Evolutionary conservation across 1,140 invertebrate genomes (phyloP).

Genomic region (Doryteuthis pealeii): DNA sequence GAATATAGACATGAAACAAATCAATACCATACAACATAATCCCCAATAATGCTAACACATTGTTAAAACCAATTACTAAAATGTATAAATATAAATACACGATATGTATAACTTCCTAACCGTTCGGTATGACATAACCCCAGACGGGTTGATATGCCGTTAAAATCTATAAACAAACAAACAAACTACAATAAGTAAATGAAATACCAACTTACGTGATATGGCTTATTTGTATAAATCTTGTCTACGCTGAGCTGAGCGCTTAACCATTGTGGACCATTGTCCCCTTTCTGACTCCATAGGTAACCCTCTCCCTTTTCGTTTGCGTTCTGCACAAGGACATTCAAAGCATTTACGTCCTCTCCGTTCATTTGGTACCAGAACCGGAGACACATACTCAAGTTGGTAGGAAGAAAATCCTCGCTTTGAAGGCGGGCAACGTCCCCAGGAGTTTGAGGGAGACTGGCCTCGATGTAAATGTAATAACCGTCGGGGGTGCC

Average conservation of each 20-base stretch:
- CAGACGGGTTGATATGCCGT: too few relatives aligned
- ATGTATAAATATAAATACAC: too few relatives aligned
- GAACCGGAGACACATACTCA: slow-evolving; percentile 36
- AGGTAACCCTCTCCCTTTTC: slow-evolving; percentile 10
- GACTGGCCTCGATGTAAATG: slow-evolving; percentile 52
- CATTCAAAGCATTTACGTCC: slow-evolving; percentile 27
- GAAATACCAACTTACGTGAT: neutral
- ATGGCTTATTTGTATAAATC: neutral
- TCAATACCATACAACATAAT: too few relatives aligned
- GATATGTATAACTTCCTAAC: too few relatives aligned
- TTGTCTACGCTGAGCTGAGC: neutral
- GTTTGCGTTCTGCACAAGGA: neutral
- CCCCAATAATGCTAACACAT: too few relatives aligned
- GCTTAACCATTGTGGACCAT: neutral
- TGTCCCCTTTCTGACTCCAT: neutral
- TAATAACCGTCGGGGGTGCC: slow-evolving; percentile 35
- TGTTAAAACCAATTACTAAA: too few relatives aligned
- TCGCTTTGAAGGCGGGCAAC: slow-evolving; percentile 35
- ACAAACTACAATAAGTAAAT: too few relatives aligned
- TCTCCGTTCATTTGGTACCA: slow-evolving; percentile 49
- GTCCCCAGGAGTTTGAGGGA: slow-evolving; percentile 38
- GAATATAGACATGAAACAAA: too few relatives aligned
- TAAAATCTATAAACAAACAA: too few relatives aligned
- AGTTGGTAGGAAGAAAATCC: slow-evolving; percentile 23
- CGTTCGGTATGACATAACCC: too few relatives aligned